Conservation (phyloP, 2,797 vertebrate genomes). For the Nannoperca australis region DNA sequence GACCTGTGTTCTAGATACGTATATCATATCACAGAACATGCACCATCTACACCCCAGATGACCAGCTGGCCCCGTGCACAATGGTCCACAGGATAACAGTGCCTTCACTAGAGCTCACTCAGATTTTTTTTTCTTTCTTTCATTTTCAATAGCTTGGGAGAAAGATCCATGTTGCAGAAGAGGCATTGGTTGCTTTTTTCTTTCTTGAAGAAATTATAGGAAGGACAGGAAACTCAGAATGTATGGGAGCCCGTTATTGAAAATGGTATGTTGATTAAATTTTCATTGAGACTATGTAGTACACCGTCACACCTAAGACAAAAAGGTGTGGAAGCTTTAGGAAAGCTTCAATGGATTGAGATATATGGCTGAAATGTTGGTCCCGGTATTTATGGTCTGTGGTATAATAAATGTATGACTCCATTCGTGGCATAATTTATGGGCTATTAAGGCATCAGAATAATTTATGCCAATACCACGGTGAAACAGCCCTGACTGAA, state of each 20-base stretch:
- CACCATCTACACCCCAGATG: slow-evolving; percentile 43
- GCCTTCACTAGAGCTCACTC: slow-evolving; percentile 78
- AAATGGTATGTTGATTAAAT: slow-evolving; percentile 63
- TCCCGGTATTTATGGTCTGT: slow-evolving; percentile 58
- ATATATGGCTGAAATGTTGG: slow-evolving; percentile 46
- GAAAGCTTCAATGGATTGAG: slow-evolving; percentile 52
- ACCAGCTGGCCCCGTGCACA: slow-evolving; percentile 65
- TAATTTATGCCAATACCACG: slow-evolving; percentile 63
- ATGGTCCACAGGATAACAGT: slow-evolving; percentile 74
- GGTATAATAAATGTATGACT: slow-evolving; percentile 69
- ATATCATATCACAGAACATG: slow-evolving; percentile 56
- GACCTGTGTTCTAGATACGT: slow-evolving; percentile 68
- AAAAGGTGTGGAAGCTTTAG: slow-evolving; percentile 64
- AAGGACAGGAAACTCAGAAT: slow-evolving; percentile 48
- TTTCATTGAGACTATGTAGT: slow-evolving; percentile 52
- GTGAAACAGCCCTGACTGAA: slow-evolving; percentile 59
- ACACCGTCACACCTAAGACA: slow-evolving; percentile 46
- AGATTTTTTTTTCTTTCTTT: slow-evolving; percentile 11
- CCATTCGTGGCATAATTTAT: slow-evolving; percentile 64
- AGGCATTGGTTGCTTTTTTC: slow-evolving; percentile 46
- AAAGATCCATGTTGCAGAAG: slow-evolving; percentile 40
- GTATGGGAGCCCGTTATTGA: slow-evolving; percentile 47
- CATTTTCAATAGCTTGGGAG: slow-evolving; percentile 24
- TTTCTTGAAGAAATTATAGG: slow-evolving; percentile 29
- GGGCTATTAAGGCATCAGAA: slow-evolving; percentile 70